A percentile compares a stretch with the other conserved stretches of the same genome.
phyloP scores from a whole-genome alignment of 2,797 vertebrate genomes.

The Aulostomus chinensis region DNA sequence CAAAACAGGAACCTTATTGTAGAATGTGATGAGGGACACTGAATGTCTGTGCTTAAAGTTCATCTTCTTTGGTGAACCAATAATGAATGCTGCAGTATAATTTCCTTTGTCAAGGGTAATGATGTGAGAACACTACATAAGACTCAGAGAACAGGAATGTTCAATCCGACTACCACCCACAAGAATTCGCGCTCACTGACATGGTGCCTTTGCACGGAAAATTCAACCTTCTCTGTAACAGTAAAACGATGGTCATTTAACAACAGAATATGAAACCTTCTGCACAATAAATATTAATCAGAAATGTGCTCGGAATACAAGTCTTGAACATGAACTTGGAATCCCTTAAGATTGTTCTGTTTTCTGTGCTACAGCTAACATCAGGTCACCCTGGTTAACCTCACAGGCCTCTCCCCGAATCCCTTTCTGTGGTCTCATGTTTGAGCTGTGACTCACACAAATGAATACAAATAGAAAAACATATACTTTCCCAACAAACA shows the following conservation, averaged over 20 bases:
- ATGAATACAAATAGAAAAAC: constrained; percentile 2
- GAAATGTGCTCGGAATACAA: constrained; percentile 3
- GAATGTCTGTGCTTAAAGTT: neutral
- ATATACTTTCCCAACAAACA: constrained; percentile 37
- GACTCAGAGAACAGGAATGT: constrained; percentile 11
- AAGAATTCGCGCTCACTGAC: constrained; percentile 3
- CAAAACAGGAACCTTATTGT: neutral
- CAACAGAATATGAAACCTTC: constrained; percentile 2
- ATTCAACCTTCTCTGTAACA: constrained; percentile 2
- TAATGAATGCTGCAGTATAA: neutral
- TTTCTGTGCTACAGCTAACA: constrained; percentile 23
- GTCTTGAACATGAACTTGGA: constrained; percentile 20
- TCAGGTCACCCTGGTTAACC: constrained; percentile 48
- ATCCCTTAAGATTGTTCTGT: constrained; percentile 16
- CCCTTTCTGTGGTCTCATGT: constrained; percentile 31
- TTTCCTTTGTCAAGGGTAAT: neutral
- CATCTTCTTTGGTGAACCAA: neutral
- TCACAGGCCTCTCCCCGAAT: constrained; percentile 22
- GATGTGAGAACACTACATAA: neutral
- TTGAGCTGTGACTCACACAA: constrained; percentile 38
- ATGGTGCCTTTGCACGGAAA: constrained; percentile 17
- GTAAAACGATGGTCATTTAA: constrained; percentile 7
- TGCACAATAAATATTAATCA: neutral
- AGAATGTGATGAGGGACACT: neutral
- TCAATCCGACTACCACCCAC: neutral